Conservation (phyloP, 2,797 vertebrate genomes). For the Urocyon cinereoargenteus region DNA sequence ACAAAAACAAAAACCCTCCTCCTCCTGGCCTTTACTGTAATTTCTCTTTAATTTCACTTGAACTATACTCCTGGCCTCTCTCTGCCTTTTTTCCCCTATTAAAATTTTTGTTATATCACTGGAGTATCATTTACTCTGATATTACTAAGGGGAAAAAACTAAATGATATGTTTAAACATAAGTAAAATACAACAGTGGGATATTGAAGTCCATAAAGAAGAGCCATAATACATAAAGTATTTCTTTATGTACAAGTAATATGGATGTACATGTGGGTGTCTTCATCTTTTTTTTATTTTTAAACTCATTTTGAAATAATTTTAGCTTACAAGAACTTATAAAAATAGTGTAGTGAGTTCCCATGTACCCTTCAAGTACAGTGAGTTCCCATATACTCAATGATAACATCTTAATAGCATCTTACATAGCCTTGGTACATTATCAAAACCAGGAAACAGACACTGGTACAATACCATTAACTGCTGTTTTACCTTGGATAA, state of each 20-base stretch:
- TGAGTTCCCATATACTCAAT: background rate
- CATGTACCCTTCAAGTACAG: background rate
- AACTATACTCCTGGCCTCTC: background rate
- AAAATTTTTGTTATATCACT: background rate
- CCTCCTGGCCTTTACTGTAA: background rate
- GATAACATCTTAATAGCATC: background rate
- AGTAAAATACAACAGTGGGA: background rate
- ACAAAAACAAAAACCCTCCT: background rate
- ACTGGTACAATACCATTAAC: background rate
- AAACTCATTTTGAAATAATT: conserved; percentile 33
- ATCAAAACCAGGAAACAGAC: background rate
- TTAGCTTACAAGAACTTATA: background rate
- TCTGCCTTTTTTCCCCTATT: background rate
- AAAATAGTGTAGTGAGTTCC: background rate
- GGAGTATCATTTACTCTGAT: background rate
- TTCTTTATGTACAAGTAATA: no score
- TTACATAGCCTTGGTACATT: background rate
- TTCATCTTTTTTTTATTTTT: background rate
- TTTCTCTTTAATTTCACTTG: background rate
- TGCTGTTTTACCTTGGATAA: background rate
- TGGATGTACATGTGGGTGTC: background rate
- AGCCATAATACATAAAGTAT: no score
- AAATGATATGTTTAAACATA: background rate
- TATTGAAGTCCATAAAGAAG: background rate
- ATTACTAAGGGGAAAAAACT: background rate